phyloP scores from a whole-genome alignment of 1,140 invertebrate genomes.

The Brachionus manjavacas region DNA sequence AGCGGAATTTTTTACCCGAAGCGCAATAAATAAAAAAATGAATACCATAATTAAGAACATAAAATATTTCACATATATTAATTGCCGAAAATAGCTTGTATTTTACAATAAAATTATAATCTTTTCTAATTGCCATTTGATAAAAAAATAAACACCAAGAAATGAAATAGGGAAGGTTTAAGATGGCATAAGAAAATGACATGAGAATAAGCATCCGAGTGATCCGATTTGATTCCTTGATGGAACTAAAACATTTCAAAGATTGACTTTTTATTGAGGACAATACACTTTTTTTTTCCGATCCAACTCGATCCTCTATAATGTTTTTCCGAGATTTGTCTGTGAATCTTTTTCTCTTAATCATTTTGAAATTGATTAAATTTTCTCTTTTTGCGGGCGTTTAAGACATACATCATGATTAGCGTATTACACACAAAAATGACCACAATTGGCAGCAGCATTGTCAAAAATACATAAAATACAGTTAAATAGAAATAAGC shows the following conservation, averaged over 20 bases:
- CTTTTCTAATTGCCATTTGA: not conserved
- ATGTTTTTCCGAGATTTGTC: not conserved
- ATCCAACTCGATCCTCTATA: not conserved
- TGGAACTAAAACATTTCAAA: not conserved
- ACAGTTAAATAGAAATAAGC: constrained; percentile 11
- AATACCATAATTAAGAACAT: constrained; percentile 35
- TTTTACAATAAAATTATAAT: not conserved
- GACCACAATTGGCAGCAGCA: constrained; percentile 19
- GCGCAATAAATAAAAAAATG: constrained; percentile 42
- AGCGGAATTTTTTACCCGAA: constrained; percentile 25
- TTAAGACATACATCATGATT: not conserved
- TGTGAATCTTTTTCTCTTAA: not conserved
- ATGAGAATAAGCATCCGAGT: constrained; percentile 25
- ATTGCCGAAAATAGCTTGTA: constrained; percentile 8
- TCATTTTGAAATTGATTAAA: not conserved
- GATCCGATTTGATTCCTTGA: not conserved
- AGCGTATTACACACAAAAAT: constrained; percentile 19
- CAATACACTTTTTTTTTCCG: not conserved
- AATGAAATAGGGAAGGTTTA: constrained; percentile 34
- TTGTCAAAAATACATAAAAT: constrained; percentile 30
- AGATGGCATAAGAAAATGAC: constrained; percentile 18
- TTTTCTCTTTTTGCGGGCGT: not conserved
- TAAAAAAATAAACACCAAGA: constrained; percentile 41
- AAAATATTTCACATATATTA: constrained; percentile 38
- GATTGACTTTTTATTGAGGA: not conserved